Percentiles rank a stretch among this genome's conserved stretches.
These are phyloP conservation scores for Neodon shergylaensis DNA, from an alignment of 2,113 vertebrate genomes.

Conservation along the genomic window DNA sequence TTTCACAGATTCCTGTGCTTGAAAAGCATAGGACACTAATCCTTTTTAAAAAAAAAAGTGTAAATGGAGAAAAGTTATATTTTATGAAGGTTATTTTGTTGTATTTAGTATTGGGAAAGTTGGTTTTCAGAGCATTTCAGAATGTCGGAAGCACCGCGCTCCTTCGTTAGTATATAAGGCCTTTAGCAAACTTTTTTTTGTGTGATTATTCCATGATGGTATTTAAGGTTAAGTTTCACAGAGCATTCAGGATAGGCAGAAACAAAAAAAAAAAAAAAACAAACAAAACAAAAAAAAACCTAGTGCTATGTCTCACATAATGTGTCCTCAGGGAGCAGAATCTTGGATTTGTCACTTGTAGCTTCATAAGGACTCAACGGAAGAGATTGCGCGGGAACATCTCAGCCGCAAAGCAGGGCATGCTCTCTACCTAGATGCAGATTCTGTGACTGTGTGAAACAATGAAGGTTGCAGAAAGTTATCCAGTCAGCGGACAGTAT, in stretches of 20 bases:
- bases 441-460: slow-evolving; percentile 84
- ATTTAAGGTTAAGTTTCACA: slow-evolving; percentile 92
- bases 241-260: slow-evolving; percentile 91
- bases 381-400: slow-evolving; percentile 87
- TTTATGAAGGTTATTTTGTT: slow-evolving; percentile 98
- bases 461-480: slow-evolving; percentile 89
- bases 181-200: slow-evolving; percentile 92
- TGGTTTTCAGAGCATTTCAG: slow-evolving; percentile 95
- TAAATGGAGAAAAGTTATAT: slow-evolving; percentile 97
- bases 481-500: slow-evolving; percentile 88
- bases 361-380: slow-evolving; percentile 89
- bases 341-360: slow-evolving; percentile 89
- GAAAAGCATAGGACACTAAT: slow-evolving; percentile 91
- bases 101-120: slow-evolving; percentile 96
- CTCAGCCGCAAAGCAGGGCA: slow-evolving; percentile 81
- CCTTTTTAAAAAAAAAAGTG: slow-evolving; percentile 90
- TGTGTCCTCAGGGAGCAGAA: slow-evolving; percentile 92
- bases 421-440: slow-evolving; percentile 85
- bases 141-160: slow-evolving; percentile 95
- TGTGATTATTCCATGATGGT: slow-evolving; percentile 92
- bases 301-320: slow-evolving; percentile 88
- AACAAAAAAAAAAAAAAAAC: slow-evolving; percentile 74
- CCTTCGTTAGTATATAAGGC: slow-evolving; percentile 94
- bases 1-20: slow-evolving; percentile 91
- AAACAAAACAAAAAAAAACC: slow-evolving; percentile 75